Evolutionary conservation across 2,888 invertebrate genomes (phyloP), one percentile per base, ranked within the genome.

Genomic region (Acanthosepion esculentum): DNA sequence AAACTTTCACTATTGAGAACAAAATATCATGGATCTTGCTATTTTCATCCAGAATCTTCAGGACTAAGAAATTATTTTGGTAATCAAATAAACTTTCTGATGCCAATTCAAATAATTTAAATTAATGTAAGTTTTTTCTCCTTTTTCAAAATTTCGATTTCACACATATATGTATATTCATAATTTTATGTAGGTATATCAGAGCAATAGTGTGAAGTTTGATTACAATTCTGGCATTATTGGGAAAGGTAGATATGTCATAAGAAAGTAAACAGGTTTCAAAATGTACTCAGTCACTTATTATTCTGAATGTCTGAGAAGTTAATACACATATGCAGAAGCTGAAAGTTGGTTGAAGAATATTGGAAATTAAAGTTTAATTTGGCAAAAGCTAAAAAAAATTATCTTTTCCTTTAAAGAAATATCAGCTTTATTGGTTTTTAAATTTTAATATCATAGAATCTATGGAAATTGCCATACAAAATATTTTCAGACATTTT

Each of bases 331-430:
- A 15, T 33, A 33, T 78, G n/a, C 4, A 12, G n/a, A 78, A 78
- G 33, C 15, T 78, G n/a, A 33, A 59, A n/a, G n/a, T 78, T 78
- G 78, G n/a, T 78, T 33, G n/a, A 78, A 33, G n/a, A 78, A 33
- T 78, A 78, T 78, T 78, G n/a, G 78, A 78, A 78, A 78, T 78
- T 78, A 78, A 78, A 78, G 78, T 78, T 78, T 78, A 78, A 78
- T 78, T 33, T 15, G n/a, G 78, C 12, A 78, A 29, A 78, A 78
- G 10, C n/a, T n/a, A 78, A 12, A 12, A 78, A 78, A 33, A 8
- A 33, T 78, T n/a, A n/a, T n/a, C n/a, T 78, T n/a, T 78, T 78
- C n/a, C n/a, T 78, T 12, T 18, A 78, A 78, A n/a, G n/a, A 2
- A n/a, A n/a, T 78, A 78, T 78, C n/a, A 78, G 33, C n/a, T n/a